Conservation (phyloP, 2,888 invertebrate species). For the Atrina japonica region DNA sequence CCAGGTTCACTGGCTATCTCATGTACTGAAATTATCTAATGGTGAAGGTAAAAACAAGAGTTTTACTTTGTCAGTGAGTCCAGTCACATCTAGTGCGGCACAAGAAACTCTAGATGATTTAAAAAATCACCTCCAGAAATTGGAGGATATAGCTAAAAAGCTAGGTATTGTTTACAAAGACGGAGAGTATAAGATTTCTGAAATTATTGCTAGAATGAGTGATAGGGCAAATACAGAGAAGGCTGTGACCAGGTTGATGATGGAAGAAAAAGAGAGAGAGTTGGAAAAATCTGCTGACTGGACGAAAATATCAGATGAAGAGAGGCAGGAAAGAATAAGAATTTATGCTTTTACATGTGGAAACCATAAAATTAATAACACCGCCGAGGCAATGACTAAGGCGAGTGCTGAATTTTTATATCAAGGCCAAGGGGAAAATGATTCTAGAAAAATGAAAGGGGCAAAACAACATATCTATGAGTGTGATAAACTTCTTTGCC, state of each 20-base stretch:
- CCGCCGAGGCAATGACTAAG: no score
- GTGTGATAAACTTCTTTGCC: no score
- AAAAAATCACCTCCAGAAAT: conserved; percentile 23
- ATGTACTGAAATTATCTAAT: conserved; percentile 19
- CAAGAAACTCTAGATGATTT: conserved; percentile 22
- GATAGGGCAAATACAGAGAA: conserved; percentile 11
- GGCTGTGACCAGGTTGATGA: conserved; percentile 6
- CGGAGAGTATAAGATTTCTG: neutral
- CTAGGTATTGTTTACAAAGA: conserved; percentile 19
- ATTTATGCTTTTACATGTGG: conserved; percentile 24
- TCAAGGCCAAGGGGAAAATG: no score
- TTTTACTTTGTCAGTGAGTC: conserved; percentile 26
- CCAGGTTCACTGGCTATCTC: conserved; percentile 17
- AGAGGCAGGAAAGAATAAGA: conserved; percentile 4
- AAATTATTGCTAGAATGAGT: no score
- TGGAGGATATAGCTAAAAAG: conserved; percentile 18
- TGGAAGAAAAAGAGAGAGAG: conserved; percentile 22
- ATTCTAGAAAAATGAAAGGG: no score
- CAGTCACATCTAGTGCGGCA: conserved; percentile 22
- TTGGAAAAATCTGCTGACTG: no score
- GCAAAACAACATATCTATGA: no score
- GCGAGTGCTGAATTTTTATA: no score
- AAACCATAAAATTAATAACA: no score
- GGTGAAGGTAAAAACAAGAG: conserved; percentile 6
- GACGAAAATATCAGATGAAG: conserved; percentile 16